Conservation (phyloP, 2,888 invertebrate species). For the Cheilosia soror region DNA sequence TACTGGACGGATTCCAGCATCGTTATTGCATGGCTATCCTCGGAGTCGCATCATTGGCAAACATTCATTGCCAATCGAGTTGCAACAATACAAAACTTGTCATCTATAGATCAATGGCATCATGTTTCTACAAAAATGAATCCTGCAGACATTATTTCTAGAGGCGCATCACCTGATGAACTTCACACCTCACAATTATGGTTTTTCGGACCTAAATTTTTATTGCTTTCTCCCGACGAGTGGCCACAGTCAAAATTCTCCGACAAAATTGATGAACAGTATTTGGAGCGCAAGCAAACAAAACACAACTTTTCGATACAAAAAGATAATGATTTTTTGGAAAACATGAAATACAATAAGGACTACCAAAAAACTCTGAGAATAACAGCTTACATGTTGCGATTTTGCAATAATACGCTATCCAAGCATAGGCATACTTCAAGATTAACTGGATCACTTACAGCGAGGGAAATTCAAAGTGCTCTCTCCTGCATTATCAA, state of each 20-base stretch:
- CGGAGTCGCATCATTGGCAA: conserved; percentile 46
- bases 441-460: neutral
- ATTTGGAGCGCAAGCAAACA: neutral
- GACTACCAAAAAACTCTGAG: conserved; percentile 20
- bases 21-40: conserved; percentile 45
- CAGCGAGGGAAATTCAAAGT: neutral
- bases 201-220: conserved; percentile 8
- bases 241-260: neutral
- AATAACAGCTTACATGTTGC: conserved; percentile 1
- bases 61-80: conserved; percentile 66
- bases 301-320: neutral
- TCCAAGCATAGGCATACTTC: neutral
- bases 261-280: neutral
- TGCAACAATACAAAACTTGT: conserved; percentile 46
- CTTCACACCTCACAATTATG: conserved; percentile 23
- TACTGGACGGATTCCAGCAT: conserved; percentile 64
- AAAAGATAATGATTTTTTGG: neutral
- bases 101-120: conserved; percentile 37
- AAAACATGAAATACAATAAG: neutral
- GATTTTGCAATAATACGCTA: neutral
- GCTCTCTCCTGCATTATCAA: neutral
- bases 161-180: conserved; percentile 38
- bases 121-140: conserved; percentile 41
- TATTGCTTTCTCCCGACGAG: neutral
- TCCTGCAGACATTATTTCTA: conserved; percentile 59